phyloP scores from a whole-genome alignment of 2,113 vertebrate species.

The Saccopteryx bilineata region DNA sequence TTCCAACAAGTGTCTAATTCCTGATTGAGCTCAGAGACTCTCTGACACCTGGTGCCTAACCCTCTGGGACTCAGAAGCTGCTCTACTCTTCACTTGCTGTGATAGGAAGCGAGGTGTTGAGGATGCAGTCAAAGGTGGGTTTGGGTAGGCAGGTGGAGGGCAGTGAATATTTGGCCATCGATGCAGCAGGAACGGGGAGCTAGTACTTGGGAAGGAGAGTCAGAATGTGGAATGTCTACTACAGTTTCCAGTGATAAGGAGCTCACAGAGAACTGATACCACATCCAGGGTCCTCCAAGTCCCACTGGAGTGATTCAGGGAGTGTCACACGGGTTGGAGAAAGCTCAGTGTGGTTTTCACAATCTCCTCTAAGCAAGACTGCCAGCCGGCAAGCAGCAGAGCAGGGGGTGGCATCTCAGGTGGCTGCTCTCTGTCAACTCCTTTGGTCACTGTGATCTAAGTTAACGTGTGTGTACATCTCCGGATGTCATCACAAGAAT shows the following conservation, averaged over 20 bases:
- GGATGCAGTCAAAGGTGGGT: too few relatives aligned
- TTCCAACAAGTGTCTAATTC: neutral
- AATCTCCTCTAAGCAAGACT: neutral
- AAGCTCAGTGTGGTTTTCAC: neutral
- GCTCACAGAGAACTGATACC: neutral
- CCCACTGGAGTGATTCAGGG: neutral
- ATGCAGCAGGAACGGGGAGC: neutral
- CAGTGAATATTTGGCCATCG: neutral
- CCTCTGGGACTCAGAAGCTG: neutral
- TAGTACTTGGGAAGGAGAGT: neutral
- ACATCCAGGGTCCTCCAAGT: too few relatives aligned
- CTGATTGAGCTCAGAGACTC: neutral
- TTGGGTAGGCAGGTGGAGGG: accelerated
- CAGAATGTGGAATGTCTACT: too few relatives aligned
- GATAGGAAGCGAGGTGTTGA: neutral
- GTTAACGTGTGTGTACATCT: neutral
- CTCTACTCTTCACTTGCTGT: neutral
- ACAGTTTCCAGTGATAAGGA: neutral
- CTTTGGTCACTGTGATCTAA: neutral
- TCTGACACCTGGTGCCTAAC: neutral
- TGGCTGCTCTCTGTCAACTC: neutral
- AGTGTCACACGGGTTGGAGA: neutral
- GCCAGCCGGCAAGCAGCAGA: neutral
- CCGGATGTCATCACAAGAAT: neutral
- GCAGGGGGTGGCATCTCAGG: too few relatives aligned